These are phyloP conservation scores for Taenioides sp. DNA, from an alignment of 2,797 vertebrate species.

Conservation along the genomic window DNA sequence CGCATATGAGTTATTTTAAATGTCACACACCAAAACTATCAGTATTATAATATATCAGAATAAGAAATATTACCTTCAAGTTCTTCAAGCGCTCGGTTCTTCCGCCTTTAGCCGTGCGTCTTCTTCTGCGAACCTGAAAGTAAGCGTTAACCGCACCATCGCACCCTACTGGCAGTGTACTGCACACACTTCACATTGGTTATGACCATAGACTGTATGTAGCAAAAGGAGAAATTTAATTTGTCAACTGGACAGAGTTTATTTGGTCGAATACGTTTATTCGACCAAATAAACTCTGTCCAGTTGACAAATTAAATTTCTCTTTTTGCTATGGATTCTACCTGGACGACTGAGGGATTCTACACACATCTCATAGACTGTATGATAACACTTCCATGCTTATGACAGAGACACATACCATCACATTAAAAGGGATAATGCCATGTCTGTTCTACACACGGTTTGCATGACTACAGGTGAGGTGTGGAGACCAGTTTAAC, in stretches of 20 bases:
- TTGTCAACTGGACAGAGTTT: too few species aligned
- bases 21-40: neutral
- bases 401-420: neutral
- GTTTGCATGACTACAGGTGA: neutral
- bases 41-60: neutral
- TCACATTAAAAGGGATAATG: neutral
- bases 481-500: neutral
- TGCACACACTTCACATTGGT: neutral
- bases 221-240: too few species aligned
- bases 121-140: slow-evolving; percentile 17
- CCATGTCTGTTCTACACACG: neutral
- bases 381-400: too few species aligned
- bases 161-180: slow-evolving; percentile 25
- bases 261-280: too few species aligned
- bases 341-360: too few species aligned
- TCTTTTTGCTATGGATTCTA: too few species aligned
- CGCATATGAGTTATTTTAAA: neutral
- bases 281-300: too few species aligned
- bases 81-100: neutral
- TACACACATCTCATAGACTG: too few species aligned
- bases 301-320: too few species aligned
- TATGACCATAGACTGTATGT: neutral
- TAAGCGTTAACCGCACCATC: neutral
- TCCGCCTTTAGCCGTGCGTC: neutral
- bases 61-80: slow-evolving; percentile 19